Conservation (phyloP, 2,113 vertebrate genomes). For the Rhabdornis inornatus region DNA sequence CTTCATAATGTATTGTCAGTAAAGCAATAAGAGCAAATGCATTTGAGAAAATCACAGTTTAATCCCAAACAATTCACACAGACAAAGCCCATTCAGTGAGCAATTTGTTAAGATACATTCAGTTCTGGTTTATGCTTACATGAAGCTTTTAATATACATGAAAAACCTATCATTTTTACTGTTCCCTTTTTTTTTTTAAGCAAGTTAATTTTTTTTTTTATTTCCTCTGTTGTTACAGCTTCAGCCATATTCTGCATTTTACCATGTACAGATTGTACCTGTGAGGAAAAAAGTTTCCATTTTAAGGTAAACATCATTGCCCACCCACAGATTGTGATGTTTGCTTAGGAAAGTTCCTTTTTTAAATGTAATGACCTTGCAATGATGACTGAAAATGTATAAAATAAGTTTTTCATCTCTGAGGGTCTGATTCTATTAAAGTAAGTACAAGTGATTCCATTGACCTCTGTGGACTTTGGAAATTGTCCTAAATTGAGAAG, state of each 20-base stretch:
- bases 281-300: not conserved
- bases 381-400: not conserved
- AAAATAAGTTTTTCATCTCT: constrained; percentile 36
- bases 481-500: not conserved
- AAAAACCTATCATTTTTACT: not conserved
- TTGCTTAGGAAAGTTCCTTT: constrained; percentile 26
- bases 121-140: constrained; percentile 14
- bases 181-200: not conserved
- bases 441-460: not conserved
- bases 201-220: not conserved
- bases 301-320: constrained; percentile 51
- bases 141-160: not conserved
- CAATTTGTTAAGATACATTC: not conserved
- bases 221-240: not conserved
- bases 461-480: not conserved
- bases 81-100: constrained; percentile 7
- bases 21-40: not conserved
- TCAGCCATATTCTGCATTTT: constrained; percentile 39
- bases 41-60: constrained; percentile 12
- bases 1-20: not conserved
- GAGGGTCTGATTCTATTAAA: constrained; percentile 10
- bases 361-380: constrained; percentile 20
- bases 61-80: not conserved
- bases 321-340: not conserved
- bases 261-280: not conserved